Evolutionary conservation across 2,888 invertebrate genomes (phyloP), one percentile per base, ranked within the genome.

Genomic region (Terebella lapidaria): DNA sequence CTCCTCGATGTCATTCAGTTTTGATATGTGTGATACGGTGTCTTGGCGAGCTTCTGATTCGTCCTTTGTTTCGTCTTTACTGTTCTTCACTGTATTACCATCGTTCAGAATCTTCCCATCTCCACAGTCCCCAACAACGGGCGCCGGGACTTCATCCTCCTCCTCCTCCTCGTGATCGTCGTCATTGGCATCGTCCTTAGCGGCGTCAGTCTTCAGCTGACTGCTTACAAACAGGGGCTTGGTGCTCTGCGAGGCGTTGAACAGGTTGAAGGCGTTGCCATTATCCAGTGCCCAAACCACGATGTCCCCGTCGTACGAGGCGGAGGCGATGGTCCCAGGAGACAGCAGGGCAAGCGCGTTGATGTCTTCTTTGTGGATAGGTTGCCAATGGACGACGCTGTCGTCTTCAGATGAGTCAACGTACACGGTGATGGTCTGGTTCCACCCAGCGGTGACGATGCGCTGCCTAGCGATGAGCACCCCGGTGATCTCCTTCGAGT

Each of bases 391-490:
- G 18, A 26, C 22, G 2, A 29, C 42, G 10, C 45, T 2, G n/a
- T 35, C 57, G 42, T 60, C 55, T n/a, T 53, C 45, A 27, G 47
- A n/a, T 27, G n/a, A n/a, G 52, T 63, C 63, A 18, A 52, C 24
- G 42, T 61, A 63, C 5, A 58, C 29, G 2, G 60, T 56, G 46
- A 63, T 27, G 24, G 29, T 18, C 0, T 86, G 85, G 78, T 89
- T 89, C 89, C 90, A 91, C 0, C 91, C 91, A 62, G 88, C 86
- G 1, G 88, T 89, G 68, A 91, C 79, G 66, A 92, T 89, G 69
- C 89, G 71, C 57, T 80, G 75, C 55, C 77, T 72, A 18, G 84
- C 73, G 83, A 85, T 85, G 25, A 83, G 75, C 1, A 86, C 75
- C 4, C 83, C 81, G 1, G 85, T 84, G 52, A 86, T 80, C 68